These are phyloP conservation scores for Psophia crepitans DNA, from an alignment of 2,113 vertebrate species.

Conservation along the genomic window DNA sequence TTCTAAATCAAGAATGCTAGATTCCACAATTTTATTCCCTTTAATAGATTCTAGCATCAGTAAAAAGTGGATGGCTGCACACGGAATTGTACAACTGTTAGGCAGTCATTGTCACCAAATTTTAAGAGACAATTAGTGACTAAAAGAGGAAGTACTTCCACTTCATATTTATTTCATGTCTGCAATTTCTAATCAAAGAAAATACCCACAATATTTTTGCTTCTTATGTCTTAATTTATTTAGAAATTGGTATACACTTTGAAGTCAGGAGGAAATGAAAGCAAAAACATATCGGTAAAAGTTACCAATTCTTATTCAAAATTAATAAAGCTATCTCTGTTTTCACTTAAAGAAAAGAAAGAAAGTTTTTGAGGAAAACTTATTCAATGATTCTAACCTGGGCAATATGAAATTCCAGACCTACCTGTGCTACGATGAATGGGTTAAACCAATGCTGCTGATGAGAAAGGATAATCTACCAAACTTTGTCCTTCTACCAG, in stretches of 20 bases:
- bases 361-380: not conserved
- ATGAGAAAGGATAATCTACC: not conserved
- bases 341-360: not conserved
- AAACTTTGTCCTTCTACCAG: not conserved
- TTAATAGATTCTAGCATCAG: not conserved
- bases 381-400: not conserved
- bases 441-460: not conserved
- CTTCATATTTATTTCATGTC: not conserved
- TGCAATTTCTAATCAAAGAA: not conserved
- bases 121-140: not conserved
- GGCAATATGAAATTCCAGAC: not conserved
- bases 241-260: not conserved
- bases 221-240: not conserved
- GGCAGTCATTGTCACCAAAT: not conserved
- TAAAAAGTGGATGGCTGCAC: not conserved
- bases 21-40: not conserved
- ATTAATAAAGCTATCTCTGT: not conserved
- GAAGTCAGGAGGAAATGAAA: not conserved
- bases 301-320: not conserved
- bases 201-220: not conserved
- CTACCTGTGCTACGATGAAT: not conserved
- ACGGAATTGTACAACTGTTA: not conserved
- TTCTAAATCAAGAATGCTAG: not conserved
- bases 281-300: not conserved
- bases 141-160: not conserved